Conservation (phyloP, 2,888 invertebrate genomes). For the Caenorhabditis afra region DNA sequence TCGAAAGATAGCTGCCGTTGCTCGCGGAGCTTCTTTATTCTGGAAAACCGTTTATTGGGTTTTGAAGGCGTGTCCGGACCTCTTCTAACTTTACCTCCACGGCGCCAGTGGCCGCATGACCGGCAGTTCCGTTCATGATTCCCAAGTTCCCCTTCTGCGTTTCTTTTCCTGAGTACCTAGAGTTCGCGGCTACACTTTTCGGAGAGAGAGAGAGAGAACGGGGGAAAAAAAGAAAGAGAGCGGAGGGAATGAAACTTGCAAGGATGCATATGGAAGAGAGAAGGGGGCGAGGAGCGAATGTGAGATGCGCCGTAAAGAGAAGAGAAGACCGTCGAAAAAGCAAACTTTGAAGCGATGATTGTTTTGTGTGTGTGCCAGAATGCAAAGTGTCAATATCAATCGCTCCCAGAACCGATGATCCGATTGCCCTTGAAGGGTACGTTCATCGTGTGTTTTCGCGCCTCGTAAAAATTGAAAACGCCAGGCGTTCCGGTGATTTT, state of each 20-base stretch:
- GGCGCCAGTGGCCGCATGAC: neutral
- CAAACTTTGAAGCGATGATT: too few species aligned
- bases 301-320: neutral
- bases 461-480: too few species aligned
- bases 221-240: neutral
- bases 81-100: neutral
- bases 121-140: constrained; percentile 13
- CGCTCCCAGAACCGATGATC: too few species aligned
- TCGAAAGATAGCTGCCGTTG: constrained; percentile 66
- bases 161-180: neutral
- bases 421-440: too few species aligned
- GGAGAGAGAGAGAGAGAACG: neutral
- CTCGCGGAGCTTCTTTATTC: constrained; percentile 62
- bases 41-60: constrained; percentile 15
- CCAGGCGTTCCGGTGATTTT: too few species aligned
- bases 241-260: too few species aligned
- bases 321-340: too few species aligned
- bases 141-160: neutral
- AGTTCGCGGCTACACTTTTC: neutral
- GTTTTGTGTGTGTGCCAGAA: too few species aligned
- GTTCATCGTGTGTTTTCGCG: too few species aligned
- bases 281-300: too few species aligned
- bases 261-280: neutral
- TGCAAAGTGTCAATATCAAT: too few species aligned
- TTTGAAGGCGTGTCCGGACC: neutral